Evolutionary conservation across 1,140 invertebrate genomes (phyloP).

Genomic region (Oryzaephilus surinamensis): DNA sequence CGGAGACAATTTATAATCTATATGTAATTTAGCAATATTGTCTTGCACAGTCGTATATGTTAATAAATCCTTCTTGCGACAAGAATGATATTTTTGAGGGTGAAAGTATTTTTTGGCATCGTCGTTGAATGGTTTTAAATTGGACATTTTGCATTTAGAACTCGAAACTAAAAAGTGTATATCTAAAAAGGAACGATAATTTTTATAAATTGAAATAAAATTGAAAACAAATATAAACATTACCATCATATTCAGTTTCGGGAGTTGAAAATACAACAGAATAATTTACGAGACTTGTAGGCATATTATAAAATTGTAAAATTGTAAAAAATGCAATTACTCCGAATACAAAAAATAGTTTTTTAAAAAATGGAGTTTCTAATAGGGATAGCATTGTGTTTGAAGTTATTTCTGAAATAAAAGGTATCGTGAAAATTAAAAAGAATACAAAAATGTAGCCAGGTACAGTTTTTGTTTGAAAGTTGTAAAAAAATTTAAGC

Average conservation of each 20-base stretch:
- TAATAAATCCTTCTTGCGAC: constrained; percentile 34
- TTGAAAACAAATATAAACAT: too few relatives aligned
- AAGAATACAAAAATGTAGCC: too few relatives aligned
- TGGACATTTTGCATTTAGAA: constrained; percentile 55
- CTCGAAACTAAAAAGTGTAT: constrained; percentile 53
- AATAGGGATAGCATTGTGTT: too few relatives aligned
- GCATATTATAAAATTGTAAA: too few relatives aligned
- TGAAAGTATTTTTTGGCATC: constrained; percentile 51
- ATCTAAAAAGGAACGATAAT: constrained; percentile 44
- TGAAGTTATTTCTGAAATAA: too few relatives aligned
- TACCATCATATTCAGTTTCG: constrained; percentile 40
- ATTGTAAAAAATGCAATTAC: too few relatives aligned
- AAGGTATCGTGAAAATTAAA: too few relatives aligned
- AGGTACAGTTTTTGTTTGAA: too few relatives aligned
- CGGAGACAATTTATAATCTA: constrained; percentile 18
- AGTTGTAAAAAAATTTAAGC: too few relatives aligned
- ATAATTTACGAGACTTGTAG: constrained; percentile 30
- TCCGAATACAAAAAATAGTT: too few relatives aligned
- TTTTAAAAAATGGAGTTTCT: too few relatives aligned
- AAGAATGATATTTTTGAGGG: constrained; percentile 45
- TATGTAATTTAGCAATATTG: constrained; percentile 21
- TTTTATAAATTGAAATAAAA: neutral
- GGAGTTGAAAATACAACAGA: constrained; percentile 34
- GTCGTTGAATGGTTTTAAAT: constrained; percentile 53
- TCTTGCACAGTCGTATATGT: constrained; percentile 25